Percentiles rank a stretch among this genome's conserved stretches.
phyloP scores from a whole-genome alignment of 1,140 invertebrate genomes.

The Sminthurides bifidus region DNA sequence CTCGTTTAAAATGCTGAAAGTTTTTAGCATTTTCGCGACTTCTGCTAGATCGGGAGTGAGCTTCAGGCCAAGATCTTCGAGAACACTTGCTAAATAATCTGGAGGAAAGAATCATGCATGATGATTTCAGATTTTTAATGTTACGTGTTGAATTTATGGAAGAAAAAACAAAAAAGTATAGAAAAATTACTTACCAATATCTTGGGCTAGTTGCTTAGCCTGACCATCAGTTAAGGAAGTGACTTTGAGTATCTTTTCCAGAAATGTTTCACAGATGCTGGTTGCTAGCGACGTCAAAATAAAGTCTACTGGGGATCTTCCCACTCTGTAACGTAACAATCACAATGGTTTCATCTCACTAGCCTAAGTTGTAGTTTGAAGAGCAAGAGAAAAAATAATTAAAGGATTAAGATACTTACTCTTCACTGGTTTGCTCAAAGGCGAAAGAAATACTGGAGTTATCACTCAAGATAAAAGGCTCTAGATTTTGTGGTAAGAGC shows the following conservation, averaged over 20 bases:
- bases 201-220: slow-evolving; percentile 28
- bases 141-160: neutral
- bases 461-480: slow-evolving; percentile 27
- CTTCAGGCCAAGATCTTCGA: slow-evolving; percentile 26
- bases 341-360: neutral
- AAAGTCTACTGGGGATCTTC: slow-evolving; percentile 25
- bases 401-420: slow-evolving; percentile 16
- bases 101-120: slow-evolving; percentile 4
- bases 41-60: slow-evolving; percentile 18
- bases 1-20: slow-evolving; percentile 18
- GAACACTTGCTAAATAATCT: slow-evolving; percentile 27
- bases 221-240: slow-evolving; percentile 23
- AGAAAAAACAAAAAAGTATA: neutral
- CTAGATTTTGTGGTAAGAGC: slow-evolving; percentile 30
- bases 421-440: slow-evolving; percentile 25
- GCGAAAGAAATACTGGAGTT: slow-evolving; percentile 26
- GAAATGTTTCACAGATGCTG: slow-evolving; percentile 26
- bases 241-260: slow-evolving; percentile 21
- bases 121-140: neutral
- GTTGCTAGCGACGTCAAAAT: slow-evolving; percentile 22
- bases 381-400: neutral
- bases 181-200: slow-evolving; percentile 24
- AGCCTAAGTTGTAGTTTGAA: neutral
- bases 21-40: slow-evolving; percentile 25
- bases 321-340: slow-evolving; percentile 11